Evolutionary conservation across 2,888 invertebrate species (phyloP), one percentile per base, ranked within the genome.

Genomic region (Dryadula phaetusa): DNA sequence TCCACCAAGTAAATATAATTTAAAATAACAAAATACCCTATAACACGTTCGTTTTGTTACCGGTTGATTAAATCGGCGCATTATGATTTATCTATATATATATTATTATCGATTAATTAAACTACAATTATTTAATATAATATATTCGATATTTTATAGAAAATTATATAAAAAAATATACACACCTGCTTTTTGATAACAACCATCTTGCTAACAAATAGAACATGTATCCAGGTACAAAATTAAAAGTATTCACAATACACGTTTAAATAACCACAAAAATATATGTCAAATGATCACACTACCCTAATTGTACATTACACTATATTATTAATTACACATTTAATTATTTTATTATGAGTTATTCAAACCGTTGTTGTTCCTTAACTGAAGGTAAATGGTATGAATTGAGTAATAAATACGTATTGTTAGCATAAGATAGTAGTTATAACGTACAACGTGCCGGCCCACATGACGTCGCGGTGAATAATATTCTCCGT

Each of bases 401-500:
- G 25, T 40, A 25, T n/a, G 37, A 8, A 47, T 49, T 56, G 37
- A 40, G 40, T 42, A 58, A 49, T 58, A 58, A 64, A 64, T 64
- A 64, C 28, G 10, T 20, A 16, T 64, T 20, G 12, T 18, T 2
- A 18, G 34, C 20, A 8, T 16, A 20, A 8, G 34, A 37, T 37
- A 42, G 25, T 28, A 10, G 28, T 58, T 18, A 32, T 4, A 40
- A 62, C 40, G 54, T 14, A 25, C 14, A n/a, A 68, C 66, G 53
- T 62, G 54, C 32, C 63, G 62, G 62, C 22, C 18, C 32, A 49
- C 62, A 65, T 69, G 65, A 69, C 65, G 68, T 58, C 16, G 12
- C 8, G 18, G 49, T 65, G 68, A 65, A 69, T 69, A 69, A 69
- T 62, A 62, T 69, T 69, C 68, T 40, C 14, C 32, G 68, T 69